Conservation (phyloP, 2,113 vertebrate species). For the Chauna torquata region DNA sequence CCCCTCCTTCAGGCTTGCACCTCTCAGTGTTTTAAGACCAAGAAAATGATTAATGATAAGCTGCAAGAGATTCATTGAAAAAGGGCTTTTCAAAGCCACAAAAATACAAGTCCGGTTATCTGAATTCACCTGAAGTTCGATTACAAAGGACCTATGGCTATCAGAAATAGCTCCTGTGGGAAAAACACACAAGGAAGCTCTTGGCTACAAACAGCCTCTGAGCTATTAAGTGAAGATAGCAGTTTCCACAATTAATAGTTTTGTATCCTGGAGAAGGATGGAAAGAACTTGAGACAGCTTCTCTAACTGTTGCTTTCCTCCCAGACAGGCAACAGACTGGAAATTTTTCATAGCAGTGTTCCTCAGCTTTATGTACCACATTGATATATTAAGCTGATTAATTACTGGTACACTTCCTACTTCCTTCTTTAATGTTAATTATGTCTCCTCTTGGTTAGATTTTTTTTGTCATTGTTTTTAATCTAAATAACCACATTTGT, state of each 20-base stretch:
- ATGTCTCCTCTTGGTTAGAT: neutral
- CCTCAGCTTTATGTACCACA: neutral
- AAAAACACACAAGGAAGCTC: neutral
- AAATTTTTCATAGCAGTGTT: neutral
- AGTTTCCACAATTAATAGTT: neutral
- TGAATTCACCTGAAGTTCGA: neutral
- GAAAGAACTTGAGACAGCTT: neutral
- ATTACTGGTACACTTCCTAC: neutral
- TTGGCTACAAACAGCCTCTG: neutral
- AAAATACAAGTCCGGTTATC: neutral
- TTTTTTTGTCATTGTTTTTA: neutral
- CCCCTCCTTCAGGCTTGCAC: neutral
- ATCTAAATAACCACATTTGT: neutral
- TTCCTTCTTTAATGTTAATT: slow-evolving; percentile 26
- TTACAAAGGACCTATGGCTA: neutral
- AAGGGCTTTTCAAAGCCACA: neutral
- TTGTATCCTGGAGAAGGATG: neutral
- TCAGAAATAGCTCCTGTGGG: neutral
- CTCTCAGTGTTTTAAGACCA: neutral
- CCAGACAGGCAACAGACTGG: neutral
- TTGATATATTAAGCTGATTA: slow-evolving; percentile 13
- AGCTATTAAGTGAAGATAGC: neutral
- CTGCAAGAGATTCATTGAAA: neutral
- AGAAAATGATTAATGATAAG: neutral
- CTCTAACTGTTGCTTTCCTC: neutral